Percentiles rank a stretch among this genome's conserved stretches.
phyloP scores from a whole-genome alignment of 1,140 invertebrate genomes.

The Lordiphosa collinella region DNA sequence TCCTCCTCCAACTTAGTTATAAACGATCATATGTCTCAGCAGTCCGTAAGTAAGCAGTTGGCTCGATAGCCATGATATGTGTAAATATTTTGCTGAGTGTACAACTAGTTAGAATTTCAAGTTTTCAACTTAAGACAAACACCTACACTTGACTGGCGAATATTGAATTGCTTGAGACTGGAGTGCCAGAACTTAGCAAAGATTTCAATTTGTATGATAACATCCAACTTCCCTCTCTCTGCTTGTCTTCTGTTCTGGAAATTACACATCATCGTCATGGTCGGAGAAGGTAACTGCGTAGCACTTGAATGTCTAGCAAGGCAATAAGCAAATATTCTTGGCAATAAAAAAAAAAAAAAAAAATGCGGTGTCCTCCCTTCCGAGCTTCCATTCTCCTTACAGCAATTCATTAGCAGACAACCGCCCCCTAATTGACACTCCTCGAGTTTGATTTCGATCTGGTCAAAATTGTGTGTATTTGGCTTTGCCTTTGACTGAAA shows the following conservation, averaged over 20 bases:
- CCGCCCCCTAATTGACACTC: slow-evolving; percentile 6
- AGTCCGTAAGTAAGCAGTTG: too few species aligned
- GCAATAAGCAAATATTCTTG: slow-evolving; percentile 24
- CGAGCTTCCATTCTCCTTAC: slow-evolving; percentile 6
- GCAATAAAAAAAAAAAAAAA: slow-evolving; percentile 13
- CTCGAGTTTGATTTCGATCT: neutral
- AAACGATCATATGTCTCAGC: too few species aligned
- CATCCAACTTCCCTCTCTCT: slow-evolving; percentile 9
- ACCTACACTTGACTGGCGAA: slow-evolving; percentile 33
- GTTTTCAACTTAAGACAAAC: slow-evolving; percentile 24
- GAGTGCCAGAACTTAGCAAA: slow-evolving; percentile 55
- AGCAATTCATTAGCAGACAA: slow-evolving; percentile 9
- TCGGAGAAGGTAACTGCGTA: neutral
- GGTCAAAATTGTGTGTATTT: slow-evolving; percentile 32
- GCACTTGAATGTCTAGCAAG: slow-evolving; percentile 12
- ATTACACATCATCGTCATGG: slow-evolving; percentile 16
- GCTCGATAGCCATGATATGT: too few species aligned
- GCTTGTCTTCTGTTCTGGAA: neutral
- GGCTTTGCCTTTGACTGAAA: slow-evolving; percentile 62
- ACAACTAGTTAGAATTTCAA: neutral
- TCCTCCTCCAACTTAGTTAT: too few species aligned
- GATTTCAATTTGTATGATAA: slow-evolving; percentile 74
- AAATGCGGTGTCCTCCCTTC: neutral
- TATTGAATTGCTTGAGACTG: slow-evolving; percentile 39
- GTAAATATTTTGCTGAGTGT: neutral